Evolutionary conservation across 53 echinoderm and acorn worm species (phyloP), one percentile per base, ranked within the genome.

Genomic region (Mesocentrotus franciscanus): DNA sequence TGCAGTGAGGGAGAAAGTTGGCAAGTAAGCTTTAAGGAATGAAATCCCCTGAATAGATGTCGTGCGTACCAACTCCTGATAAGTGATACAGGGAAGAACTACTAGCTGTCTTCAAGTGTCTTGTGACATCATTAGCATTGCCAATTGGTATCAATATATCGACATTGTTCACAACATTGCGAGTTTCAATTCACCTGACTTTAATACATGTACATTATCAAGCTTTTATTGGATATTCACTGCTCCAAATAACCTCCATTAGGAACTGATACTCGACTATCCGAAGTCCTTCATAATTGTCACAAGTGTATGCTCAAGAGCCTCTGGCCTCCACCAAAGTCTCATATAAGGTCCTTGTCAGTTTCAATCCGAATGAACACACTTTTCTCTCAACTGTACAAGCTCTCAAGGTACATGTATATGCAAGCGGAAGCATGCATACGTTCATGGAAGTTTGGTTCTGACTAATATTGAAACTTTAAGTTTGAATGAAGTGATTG

Each of bases 171-270:
- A 17, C 4, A 81, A 78, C 4, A 4, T 15, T 34, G 30, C 13
- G 4, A 81, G 81, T 81, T 81, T 81, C 36, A 42, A 18, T 81
- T 81, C 42, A 81, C 81, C 81, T 36, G 81, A 81, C 81, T 81
- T 42, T 64, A 15, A 18, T 18, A 49, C 49, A 49, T 49, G 49
- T 49, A 30, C 1, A 81, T 81, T 18, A 81, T 42, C 81, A 39
- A 42, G 39, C 30, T 32, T 29, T 74, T 74, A 36, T 81, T 36
- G 39, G 81, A 42, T 81, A 81, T 22, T 81, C 42, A 81, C 18
- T 17, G 39, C 36, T 18, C 81, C 7, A 81, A 7, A 81, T 81
- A 16, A 17, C 36, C 36, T 81, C 81, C 0, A 42, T 42, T 42
- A 81, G 39, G 42, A 81, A 81, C 81, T 81, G 81, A 81, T 81